Base-by-base conservation (phyloP, 2,113 vertebrate genomes). In the Gymnocephalus cernua region DNA sequence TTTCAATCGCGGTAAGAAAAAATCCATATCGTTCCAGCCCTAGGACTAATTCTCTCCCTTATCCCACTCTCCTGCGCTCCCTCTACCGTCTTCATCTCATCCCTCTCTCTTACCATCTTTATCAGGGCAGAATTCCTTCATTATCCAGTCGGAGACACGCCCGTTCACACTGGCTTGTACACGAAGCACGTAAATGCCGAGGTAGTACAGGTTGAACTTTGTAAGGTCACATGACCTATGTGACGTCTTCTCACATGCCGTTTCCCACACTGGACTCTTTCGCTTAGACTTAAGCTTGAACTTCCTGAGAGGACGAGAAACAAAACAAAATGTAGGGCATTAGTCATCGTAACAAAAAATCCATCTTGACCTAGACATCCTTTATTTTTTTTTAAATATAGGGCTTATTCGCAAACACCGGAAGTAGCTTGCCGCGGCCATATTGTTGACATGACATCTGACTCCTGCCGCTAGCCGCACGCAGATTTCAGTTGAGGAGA, bases 141-240 rank as follows among this genome's bases (percentile, higher is more conserved):
- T 0, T 38, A 23, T 68, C 94, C 94, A 95, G 3, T 23, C 0
- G 0, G 94, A 95, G n/a, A 69, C 68, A 0, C 0, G 1, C 3
- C 25, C 44, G 0, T 74, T 48, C 0, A 6, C 8, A 3, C n/a
- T 74, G 77, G 94, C 85, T 47, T 23, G 85, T 1, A 94, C 88
- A 1, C 69, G 93, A 1, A 95, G 15, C 61, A 75, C 0, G 16
- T 56, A 95, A n/a, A 82, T 68, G 8, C 85, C 86, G 4, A 72
- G 29, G 72, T 91, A 94, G 77, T 77, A 57, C 62, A 95, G 66
- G 0, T 74, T 0, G 0, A 2, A 4, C 0, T 0, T 0, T 0
- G 93, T 88, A 0, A 95, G 87, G 59, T 94, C 92, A 83, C 94
- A 95, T 48, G 75, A 66, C 41, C 11, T 72, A 0, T 25, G 47